Evolutionary conservation across 2,888 invertebrate genomes (phyloP).

Genomic region (Synergus umbraculus): DNA sequence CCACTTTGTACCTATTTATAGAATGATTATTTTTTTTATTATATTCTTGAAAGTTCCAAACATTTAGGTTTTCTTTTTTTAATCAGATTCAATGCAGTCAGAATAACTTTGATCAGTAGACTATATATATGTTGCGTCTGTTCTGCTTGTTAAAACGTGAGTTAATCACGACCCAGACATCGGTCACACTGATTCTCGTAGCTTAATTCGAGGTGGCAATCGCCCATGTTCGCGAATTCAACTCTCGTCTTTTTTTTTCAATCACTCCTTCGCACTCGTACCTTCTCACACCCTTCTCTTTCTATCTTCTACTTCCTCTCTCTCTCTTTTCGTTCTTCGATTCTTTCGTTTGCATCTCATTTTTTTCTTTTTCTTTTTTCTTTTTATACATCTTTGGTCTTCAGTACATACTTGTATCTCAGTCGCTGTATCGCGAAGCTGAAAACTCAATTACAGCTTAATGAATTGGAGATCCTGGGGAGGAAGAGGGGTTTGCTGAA

Average conservation of each 20-base stretch:
- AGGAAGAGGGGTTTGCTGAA: constrained; percentile 25
- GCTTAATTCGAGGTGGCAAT: constrained; percentile 67
- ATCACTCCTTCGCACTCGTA: constrained; percentile 44
- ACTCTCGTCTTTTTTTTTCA: constrained; percentile 42
- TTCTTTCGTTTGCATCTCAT: constrained; percentile 55
- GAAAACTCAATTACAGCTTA: constrained; percentile 77
- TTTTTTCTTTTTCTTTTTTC: constrained; percentile 53
- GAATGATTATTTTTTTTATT: not conserved
- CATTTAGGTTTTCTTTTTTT: not conserved
- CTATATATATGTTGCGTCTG: constrained; percentile 38
- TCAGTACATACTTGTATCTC: constrained; percentile 68
- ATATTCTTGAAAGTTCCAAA: constrained; percentile 32
- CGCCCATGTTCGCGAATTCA: constrained; percentile 37
- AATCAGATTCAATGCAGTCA: not conserved
- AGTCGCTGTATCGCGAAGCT: constrained; percentile 72
- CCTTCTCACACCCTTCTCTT: constrained; percentile 44
- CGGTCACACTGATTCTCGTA: constrained; percentile 72
- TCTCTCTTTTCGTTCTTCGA: constrained; percentile 51
- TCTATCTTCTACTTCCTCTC: not conserved
- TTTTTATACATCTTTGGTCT: constrained; percentile 45
- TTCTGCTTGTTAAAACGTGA: constrained; percentile 74
- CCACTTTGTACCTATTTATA: not conserved
- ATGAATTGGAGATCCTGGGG: constrained; percentile 71
- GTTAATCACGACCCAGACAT: constrained; percentile 75
- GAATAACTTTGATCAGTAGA: not conserved